Percentiles rank a stretch among this genome's conserved stretches.
These are phyloP conservation scores for Meloidogyne exigua DNA, from an alignment of 1,140 invertebrate genomes.

Conservation along the genomic window DNA sequence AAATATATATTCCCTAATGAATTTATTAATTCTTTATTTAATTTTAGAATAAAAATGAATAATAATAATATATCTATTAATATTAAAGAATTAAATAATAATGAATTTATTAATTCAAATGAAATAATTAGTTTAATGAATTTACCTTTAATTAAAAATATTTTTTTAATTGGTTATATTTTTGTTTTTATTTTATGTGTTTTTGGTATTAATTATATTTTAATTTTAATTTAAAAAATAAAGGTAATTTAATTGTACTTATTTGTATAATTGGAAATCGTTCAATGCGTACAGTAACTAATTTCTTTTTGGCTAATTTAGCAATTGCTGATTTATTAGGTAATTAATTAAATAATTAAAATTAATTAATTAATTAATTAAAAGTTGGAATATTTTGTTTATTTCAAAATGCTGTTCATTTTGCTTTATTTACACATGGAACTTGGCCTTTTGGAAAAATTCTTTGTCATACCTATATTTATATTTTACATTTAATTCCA, in stretches of 20 bases:
- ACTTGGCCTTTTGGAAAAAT: slow-evolving; percentile 55
- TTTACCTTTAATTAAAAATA: slow-evolving; percentile 19
- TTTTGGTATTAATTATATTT: slow-evolving; percentile 16
- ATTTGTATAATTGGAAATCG: slow-evolving; percentile 35
- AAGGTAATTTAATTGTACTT: slow-evolving; percentile 31
- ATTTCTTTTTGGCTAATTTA: slow-evolving; percentile 80
- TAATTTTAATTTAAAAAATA: background rate
- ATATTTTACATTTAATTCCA: slow-evolving; percentile 56
- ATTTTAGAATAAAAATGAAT: background rate
- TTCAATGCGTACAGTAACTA: slow-evolving; percentile 72
- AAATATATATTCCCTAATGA: no score
- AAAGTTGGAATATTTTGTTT: slow-evolving; percentile 79
- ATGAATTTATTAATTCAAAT: background rate
- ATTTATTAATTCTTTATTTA: no score
- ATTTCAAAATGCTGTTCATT: slow-evolving; percentile 73
- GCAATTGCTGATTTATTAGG: slow-evolving; percentile 56
- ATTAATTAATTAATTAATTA: background rate
- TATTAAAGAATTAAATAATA: background rate
- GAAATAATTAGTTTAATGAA: slow-evolving; percentile 24
- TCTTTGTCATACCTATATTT: slow-evolving; percentile 56
- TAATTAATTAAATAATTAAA: background rate
- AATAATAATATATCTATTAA: background rate
- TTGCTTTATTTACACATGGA: slow-evolving; percentile 55
- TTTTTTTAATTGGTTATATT: slow-evolving; percentile 27
- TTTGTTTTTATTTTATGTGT: slow-evolving; percentile 39